A percentile compares a stretch with the other conserved stretches of the same genome.
These are phyloP conservation scores for Choreutis nemorana DNA, from an alignment of 2,888 invertebrate genomes.

Conservation along the genomic window DNA sequence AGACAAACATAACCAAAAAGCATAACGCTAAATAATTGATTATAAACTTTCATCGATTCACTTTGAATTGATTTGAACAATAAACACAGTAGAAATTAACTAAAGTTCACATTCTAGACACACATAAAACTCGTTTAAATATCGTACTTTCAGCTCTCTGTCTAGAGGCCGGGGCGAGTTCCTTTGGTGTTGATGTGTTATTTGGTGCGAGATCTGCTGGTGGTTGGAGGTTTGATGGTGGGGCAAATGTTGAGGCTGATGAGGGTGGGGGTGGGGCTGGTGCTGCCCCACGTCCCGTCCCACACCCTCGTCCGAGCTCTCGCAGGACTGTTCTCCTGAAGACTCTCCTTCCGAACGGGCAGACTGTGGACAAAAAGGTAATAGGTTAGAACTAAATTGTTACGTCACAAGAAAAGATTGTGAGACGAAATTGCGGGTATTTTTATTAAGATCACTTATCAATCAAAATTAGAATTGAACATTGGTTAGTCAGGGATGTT, in stretches of 20 bases:
- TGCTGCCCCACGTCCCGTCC: slow-evolving; percentile 35
- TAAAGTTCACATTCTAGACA: no score
- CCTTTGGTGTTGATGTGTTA: slow-evolving; percentile 37
- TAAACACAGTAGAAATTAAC: no score
- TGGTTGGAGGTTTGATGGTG: slow-evolving; percentile 30
- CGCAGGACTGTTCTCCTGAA: slow-evolving; percentile 55
- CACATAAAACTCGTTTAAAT: no score
- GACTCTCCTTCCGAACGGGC: slow-evolving; percentile 56
- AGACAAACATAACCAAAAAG: no score
- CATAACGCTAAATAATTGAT: no score
- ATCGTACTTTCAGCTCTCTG: slow-evolving; percentile 47
- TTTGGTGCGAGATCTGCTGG: slow-evolving; percentile 25
- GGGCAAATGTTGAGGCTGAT: slow-evolving; percentile 22
- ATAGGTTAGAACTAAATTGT: slow-evolving; percentile 3
- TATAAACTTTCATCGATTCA: no score
- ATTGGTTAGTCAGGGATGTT: not conserved
- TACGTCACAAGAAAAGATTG: no score
- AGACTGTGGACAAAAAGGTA: slow-evolving; percentile 29
- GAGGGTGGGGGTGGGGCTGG: slow-evolving; percentile 21
- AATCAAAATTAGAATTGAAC: not conserved
- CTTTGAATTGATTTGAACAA: no score
- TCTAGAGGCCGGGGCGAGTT: slow-evolving; percentile 48
- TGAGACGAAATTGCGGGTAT: no score
- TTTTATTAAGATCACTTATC: no score
- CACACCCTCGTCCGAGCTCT: slow-evolving; percentile 58